phyloP scores from a whole-genome alignment of 1,140 invertebrate species.

The Pygmarrhopalites habei region DNA sequence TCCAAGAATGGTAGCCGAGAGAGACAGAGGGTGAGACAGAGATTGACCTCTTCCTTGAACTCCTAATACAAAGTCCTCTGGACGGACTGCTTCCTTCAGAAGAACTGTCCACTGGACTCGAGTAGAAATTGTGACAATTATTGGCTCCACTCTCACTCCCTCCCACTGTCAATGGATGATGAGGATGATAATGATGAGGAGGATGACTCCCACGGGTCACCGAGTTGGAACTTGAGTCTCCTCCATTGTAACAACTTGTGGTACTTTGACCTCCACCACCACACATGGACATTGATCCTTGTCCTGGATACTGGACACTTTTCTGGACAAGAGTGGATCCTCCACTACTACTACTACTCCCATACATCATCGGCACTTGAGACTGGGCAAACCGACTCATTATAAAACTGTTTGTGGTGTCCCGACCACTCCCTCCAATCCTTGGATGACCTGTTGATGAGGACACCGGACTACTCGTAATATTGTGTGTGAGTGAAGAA shows the following conservation, averaged over 20 bases:
- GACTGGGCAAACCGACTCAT: conserved; percentile 28
- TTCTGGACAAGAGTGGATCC: background rate
- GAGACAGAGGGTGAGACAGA: conserved; percentile 20
- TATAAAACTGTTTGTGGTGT: conserved; percentile 26
- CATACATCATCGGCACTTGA: conserved; percentile 11
- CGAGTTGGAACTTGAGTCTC: background rate
- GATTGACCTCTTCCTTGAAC: conserved; percentile 16
- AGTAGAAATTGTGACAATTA: background rate
- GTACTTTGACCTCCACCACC: background rate
- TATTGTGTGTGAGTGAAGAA: background rate
- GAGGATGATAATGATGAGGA: too few relatives aligned
- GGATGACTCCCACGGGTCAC: too few relatives aligned
- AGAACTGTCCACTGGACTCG: background rate
- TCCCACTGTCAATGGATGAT: background rate
- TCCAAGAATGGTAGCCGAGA: conserved; percentile 28
- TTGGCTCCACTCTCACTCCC: background rate
- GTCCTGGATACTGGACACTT: background rate
- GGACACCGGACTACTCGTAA: background rate
- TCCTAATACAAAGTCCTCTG: background rate
- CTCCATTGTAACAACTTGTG: background rate
- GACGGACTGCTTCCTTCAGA: background rate
- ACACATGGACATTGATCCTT: background rate
- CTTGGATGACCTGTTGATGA: background rate
- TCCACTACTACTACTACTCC: too few relatives aligned
- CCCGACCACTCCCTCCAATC: background rate